Conservation (phyloP, 2,113 vertebrate genomes). For the Ploceus nigricollis region DNA sequence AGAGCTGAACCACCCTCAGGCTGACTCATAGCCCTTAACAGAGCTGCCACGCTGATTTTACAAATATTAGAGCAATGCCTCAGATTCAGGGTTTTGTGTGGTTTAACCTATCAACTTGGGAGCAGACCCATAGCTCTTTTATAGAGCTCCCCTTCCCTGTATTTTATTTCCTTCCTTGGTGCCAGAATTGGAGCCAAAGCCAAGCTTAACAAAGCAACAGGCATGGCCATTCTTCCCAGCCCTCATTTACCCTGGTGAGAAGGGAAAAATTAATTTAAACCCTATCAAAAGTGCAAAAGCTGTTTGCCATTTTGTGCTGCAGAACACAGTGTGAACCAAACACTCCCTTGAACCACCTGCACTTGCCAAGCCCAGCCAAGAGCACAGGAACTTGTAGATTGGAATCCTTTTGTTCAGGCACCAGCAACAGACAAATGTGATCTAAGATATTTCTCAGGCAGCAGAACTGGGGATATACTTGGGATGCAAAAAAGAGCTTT, state of each 20-base stretch:
- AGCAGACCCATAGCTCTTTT: constrained; percentile 12
- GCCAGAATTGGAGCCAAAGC: constrained; percentile 15
- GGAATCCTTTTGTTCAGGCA: constrained; percentile 32
- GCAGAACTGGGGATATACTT: not conserved
- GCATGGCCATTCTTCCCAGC: constrained; percentile 14
- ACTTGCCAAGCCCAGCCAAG: not conserved
- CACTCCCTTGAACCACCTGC: not conserved
- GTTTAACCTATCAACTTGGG: constrained; percentile 19
- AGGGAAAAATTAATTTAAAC: constrained; percentile 1
- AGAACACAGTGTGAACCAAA: not conserved
- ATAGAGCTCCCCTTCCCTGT: constrained; percentile 22
- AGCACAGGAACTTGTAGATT: not conserved
- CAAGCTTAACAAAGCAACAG: constrained; percentile 30
- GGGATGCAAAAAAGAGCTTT: not conserved
- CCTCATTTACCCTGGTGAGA: constrained; percentile 22
- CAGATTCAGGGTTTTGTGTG: not conserved
- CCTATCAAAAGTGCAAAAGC: not conserved
- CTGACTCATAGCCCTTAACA: constrained; percentile 32
- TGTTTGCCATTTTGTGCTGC: not conserved
- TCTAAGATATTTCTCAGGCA: not conserved
- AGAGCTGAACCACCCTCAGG: constrained; percentile 45
- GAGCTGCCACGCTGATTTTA: constrained; percentile 54
- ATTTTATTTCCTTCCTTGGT: constrained; percentile 38
- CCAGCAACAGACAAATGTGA: not conserved
- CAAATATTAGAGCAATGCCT: constrained; percentile 27